Conservation (phyloP, 1,140 invertebrate species). For the Medauroidea extradentata region DNA sequence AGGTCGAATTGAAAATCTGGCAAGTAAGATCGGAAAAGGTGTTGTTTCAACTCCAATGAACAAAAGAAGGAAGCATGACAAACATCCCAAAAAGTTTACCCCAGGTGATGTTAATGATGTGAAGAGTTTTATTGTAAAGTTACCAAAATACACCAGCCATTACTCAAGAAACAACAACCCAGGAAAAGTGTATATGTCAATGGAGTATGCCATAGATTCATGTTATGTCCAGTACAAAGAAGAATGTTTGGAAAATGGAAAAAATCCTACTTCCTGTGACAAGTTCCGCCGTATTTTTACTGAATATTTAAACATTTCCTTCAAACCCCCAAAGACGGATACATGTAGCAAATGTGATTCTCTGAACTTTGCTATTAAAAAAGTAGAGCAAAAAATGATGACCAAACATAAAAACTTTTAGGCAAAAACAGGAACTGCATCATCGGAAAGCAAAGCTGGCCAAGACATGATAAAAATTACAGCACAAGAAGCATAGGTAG, state of each 20-base stretch:
- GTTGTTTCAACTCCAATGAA: not conserved
- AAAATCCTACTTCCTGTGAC: not conserved
- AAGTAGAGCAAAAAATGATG: not conserved
- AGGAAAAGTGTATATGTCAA: slow-evolving; percentile 10
- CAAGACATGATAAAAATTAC: not conserved
- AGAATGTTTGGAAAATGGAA: not conserved
- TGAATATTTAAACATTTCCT: not conserved
- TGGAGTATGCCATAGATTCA: slow-evolving; percentile 6
- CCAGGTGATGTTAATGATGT: not conserved
- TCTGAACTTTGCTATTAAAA: not conserved
- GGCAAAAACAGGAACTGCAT: slow-evolving; percentile 1
- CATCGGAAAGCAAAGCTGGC: not conserved
- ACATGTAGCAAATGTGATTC: slow-evolving; percentile 8
- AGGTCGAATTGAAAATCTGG: slow-evolving; percentile 1
- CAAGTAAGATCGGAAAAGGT: not conserved
- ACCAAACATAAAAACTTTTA: not conserved
- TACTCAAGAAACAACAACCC: not conserved
- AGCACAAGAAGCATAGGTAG: not conserved
- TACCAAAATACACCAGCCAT: slow-evolving; percentile 4
- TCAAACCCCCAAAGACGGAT: slow-evolving; percentile 5
- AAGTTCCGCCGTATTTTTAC: slow-evolving; percentile 3
- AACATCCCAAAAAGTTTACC: not conserved
- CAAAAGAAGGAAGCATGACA: no score
- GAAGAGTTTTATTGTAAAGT: not conserved
- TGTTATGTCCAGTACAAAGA: slow-evolving; percentile 2